phyloP scores from a whole-genome alignment of 2,888 invertebrate genomes.

The Stenodera caucasica region DNA sequence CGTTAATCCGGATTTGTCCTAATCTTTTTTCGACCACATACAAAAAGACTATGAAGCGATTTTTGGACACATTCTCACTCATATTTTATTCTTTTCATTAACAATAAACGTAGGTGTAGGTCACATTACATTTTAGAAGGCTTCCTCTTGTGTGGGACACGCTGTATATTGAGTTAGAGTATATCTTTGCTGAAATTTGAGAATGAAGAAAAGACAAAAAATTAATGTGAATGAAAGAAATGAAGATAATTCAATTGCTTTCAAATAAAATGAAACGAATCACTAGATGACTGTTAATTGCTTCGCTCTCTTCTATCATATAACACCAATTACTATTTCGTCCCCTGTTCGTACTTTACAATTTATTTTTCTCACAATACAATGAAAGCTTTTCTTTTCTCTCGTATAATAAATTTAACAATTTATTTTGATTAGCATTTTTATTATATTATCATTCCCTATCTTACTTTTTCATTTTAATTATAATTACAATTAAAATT shows the following conservation, averaged over 20 bases:
- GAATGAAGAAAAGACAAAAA: neutral
- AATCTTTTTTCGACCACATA: no score
- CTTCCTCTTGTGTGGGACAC: no score
- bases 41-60: no score
- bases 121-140: no score
- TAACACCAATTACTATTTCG: neutral
- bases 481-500: no score
- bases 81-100: no score
- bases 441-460: neutral
- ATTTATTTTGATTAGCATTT: neutral
- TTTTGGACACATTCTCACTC: no score
- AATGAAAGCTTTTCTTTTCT: neutral
- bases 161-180: no score
- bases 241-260: constrained; percentile 4
- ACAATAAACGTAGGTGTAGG: no score
- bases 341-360: neutral
- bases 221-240: neutral
- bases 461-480: no score
- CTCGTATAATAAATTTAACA: neutral
- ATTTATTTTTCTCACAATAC: neutral
- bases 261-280: constrained; percentile 8
- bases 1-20: no score
- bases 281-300: constrained; percentile 2
- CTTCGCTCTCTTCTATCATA: neutral
- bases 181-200: no score